Base-by-base conservation (phyloP, 2,113 vertebrate species). In the Gorsachius goisagi region DNA sequence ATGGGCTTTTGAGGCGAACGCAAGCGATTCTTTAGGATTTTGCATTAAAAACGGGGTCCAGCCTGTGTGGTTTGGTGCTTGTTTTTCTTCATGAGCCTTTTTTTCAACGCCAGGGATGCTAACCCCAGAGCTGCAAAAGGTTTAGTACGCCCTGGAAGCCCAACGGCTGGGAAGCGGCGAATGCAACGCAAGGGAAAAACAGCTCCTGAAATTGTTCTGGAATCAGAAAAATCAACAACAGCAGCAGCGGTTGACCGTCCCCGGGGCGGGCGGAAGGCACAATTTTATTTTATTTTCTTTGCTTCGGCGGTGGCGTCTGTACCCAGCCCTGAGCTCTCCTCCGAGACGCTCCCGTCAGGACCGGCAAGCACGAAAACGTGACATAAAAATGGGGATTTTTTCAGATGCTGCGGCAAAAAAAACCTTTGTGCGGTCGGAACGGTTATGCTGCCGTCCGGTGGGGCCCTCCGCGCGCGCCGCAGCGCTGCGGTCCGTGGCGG, bases 1-100 rank as follows among this genome's bases (percentile, higher is more conserved):
- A 12, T 0, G 0, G 5, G 1, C 5, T 82, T 78, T 69, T 39
- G 41, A 30, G 37, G 39, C 53, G 45, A 73, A 33, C 2, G 0
- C 12, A 21, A n/a, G 16, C 11, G 35, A 39, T 62, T 66, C 63
- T 45, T 7, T 2, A 11, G 59, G 33, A 9, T 55, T 79, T 35
- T 55, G 28, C 17, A 2, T n/a, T 28, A 37, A 32, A 24, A 23
- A 1, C 5, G 7, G 32, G 13, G 32, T 12, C 47, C 32, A 26
- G 0, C 33, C 18, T 33, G 12, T 24, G 2, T 8, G 1, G 39
- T 73, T 33, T 35, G 27, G 17, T 74, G 55, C 2, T 50, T 55
- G 13, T 24, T 59, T 75, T 67, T 23, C 45, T 78, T 62, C 52
- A 2, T 24, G 12, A 58, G 2, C 10, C 35, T 53, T 20, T 60